These are phyloP conservation scores for Bacillus rossius DNA, from an alignment of 1,140 invertebrate genomes.

Conservation along the genomic window DNA sequence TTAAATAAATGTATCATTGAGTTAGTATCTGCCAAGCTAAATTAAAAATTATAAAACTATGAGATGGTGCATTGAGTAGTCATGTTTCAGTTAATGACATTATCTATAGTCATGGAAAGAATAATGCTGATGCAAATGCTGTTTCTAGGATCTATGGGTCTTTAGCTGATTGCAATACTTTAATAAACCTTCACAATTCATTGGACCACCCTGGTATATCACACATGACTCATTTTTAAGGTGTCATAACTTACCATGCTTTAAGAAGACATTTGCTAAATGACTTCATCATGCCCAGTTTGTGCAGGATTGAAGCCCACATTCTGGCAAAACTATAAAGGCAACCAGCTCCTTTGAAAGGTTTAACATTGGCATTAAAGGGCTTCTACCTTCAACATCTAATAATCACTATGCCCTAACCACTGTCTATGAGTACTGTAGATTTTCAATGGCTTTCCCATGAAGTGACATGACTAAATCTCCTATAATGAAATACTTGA, in stretches of 20 bases:
- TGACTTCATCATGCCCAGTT: slow-evolving; percentile 13
- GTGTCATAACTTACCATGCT: slow-evolving; percentile 21
- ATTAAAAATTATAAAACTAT: too few species aligned
- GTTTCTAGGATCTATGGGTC: too few species aligned
- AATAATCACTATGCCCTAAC: slow-evolving; percentile 29
- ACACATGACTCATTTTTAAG: too few species aligned
- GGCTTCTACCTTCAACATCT: slow-evolving; percentile 23
- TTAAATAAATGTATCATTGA: too few species aligned
- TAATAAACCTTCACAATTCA: slow-evolving; percentile 12
- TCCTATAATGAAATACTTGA: slow-evolving; percentile 20
- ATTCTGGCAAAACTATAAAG: slow-evolving; percentile 24
- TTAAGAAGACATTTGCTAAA: slow-evolving; percentile 22
- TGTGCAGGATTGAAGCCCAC: slow-evolving; percentile 23
- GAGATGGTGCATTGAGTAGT: too few species aligned
- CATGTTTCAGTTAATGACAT: too few species aligned
- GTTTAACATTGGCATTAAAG: slow-evolving; percentile 31
- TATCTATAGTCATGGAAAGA: too few species aligned
- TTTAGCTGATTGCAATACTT: too few species aligned
- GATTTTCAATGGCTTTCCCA: slow-evolving; percentile 31
- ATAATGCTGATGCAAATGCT: too few species aligned
- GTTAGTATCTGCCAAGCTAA: too few species aligned
- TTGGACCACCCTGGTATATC: slow-evolving; percentile 27
- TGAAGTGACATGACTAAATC: slow-evolving; percentile 21
- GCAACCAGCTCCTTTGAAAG: slow-evolving; percentile 25
- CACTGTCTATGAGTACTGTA: slow-evolving; percentile 32